Evolutionary conservation across 1,140 invertebrate genomes (phyloP).

Genomic region (Saccostrea glomerata): DNA sequence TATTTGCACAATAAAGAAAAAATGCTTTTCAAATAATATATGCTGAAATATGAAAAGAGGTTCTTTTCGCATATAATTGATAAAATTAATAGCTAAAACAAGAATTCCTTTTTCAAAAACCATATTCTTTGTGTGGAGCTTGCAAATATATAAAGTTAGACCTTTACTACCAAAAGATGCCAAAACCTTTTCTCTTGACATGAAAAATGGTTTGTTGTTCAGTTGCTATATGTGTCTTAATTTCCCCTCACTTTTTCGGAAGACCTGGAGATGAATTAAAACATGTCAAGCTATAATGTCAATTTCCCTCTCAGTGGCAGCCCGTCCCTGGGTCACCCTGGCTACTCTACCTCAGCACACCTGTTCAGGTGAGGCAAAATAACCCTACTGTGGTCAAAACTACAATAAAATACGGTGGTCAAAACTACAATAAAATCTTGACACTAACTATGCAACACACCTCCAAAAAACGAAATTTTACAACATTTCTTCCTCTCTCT

Average conservation of each 20-base stretch:
- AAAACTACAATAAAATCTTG: constrained; percentile 2
- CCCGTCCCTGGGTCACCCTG: background rate
- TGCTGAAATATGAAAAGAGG: too few relatives aligned
- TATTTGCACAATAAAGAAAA: too few relatives aligned
- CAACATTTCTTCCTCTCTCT: background rate
- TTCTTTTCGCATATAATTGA: too few relatives aligned
- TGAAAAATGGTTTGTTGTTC: background rate
- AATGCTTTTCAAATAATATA: too few relatives aligned
- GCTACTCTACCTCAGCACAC: background rate
- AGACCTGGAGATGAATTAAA: background rate
- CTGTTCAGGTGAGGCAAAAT: background rate
- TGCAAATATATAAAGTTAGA: too few relatives aligned
- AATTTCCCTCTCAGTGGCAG: background rate
- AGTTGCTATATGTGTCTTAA: background rate
- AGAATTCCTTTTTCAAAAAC: too few relatives aligned
- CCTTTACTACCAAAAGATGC: too few relatives aligned
- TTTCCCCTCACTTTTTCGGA: background rate
- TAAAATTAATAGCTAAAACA: too few relatives aligned
- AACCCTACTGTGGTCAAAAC: background rate
- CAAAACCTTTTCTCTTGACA: too few relatives aligned
- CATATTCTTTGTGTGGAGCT: too few relatives aligned
- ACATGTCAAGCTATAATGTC: background rate
- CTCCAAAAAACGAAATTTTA: background rate
- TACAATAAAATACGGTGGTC: constrained; percentile 1
- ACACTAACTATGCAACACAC: background rate